Conservation (phyloP, 2,113 vertebrate species). For the Archilochus colubris region DNA sequence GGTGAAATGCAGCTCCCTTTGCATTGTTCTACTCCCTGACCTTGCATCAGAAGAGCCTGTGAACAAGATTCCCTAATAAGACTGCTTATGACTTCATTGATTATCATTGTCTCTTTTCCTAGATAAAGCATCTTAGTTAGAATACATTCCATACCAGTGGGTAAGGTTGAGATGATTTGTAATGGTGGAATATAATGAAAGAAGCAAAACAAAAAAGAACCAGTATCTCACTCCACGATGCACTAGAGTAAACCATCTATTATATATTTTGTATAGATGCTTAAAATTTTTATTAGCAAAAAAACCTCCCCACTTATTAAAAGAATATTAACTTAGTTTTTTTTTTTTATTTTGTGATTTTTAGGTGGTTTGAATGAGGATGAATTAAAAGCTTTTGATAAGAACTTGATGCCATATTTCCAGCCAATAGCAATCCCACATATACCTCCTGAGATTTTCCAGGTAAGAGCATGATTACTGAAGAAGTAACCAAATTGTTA, state of each 20-base stretch:
- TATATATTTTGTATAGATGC: background rate
- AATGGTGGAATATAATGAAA: background rate
- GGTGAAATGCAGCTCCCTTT: background rate
- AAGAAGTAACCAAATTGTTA: background rate
- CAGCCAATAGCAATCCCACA: conserved; percentile 75
- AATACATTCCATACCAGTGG: background rate
- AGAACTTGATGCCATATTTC: conserved; percentile 80
- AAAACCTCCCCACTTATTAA: background rate
- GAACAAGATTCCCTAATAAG: background rate
- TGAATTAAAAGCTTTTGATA: conserved; percentile 75
- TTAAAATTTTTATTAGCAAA: background rate
- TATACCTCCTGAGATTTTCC: conserved; percentile 79
- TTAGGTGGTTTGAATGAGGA: conserved; percentile 80
- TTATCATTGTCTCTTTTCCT: background rate
- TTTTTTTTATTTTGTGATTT: background rate
- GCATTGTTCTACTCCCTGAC: background rate
- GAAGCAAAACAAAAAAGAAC: background rate
- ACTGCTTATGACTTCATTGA: background rate
- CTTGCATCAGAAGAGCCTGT: background rate
- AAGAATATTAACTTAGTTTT: background rate
- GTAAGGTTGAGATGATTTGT: background rate
- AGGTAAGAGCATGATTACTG: conserved; percentile 73
- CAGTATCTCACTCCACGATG: background rate
- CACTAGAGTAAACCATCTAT: background rate
- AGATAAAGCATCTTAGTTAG: background rate